Conservation (phyloP, 2,797 vertebrate species). For the Decapterus maruadsi region DNA sequence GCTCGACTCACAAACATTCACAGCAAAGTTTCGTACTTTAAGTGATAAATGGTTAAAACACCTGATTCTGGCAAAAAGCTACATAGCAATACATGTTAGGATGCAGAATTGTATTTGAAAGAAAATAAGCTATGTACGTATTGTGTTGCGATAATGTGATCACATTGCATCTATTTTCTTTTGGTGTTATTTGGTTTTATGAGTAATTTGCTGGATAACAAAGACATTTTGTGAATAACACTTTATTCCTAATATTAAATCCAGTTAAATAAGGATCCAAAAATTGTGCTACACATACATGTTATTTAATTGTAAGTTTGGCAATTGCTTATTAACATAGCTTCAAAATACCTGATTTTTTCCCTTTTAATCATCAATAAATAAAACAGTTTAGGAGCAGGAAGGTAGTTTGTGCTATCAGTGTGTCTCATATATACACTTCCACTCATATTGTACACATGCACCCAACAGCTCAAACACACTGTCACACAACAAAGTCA, state of each 20-base stretch:
- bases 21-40: constrained; percentile 46
- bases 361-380: constrained; percentile 70
- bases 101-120: background rate
- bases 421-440: constrained; percentile 17
- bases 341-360: constrained; percentile 52
- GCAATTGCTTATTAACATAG: constrained; percentile 57
- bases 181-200: constrained; percentile 4
- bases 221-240: constrained; percentile 11
- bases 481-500: constrained; percentile 49
- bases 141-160: background rate
- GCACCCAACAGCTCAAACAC: constrained; percentile 38
- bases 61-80: constrained; percentile 20
- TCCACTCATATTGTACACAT: constrained; percentile 12
- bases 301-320: constrained; percentile 64
- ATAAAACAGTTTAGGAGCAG: constrained; percentile 56
- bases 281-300: constrained; percentile 37
- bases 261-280: constrained; percentile 17
- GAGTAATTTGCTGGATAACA: background rate
- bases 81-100: background rate
- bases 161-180: constrained; percentile 18
- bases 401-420: constrained; percentile 31
- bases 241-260: background rate
- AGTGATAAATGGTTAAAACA: constrained; percentile 8
- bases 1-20: constrained; percentile 30
- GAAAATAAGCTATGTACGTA: background rate